These are phyloP conservation scores for Amiota minor DNA, from an alignment of 2,888 invertebrate species.

Conservation along the genomic window DNA sequence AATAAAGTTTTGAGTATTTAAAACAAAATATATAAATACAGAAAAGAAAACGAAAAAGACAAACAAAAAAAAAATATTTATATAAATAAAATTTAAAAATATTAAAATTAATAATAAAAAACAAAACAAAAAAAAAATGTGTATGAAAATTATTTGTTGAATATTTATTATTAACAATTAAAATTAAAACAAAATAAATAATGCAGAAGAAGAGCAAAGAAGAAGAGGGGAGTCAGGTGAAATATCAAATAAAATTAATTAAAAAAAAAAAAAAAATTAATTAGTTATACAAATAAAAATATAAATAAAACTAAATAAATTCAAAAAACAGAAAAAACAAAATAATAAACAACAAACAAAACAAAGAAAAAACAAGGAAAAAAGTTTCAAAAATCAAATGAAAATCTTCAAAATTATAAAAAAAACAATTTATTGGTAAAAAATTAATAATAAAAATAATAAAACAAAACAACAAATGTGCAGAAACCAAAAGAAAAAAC, in stretches of 20 bases:
- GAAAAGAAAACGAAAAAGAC: too few relatives aligned
- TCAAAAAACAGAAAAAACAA: constrained; percentile 25
- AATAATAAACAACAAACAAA: constrained; percentile 29
- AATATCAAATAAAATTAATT: constrained; percentile 39
- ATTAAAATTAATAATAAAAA: constrained; percentile 1
- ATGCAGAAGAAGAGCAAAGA: constrained; percentile 14
- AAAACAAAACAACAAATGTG: constrained; percentile 7
- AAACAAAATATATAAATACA: background rate
- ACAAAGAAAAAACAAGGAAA: constrained; percentile 40
- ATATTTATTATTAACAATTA: constrained; percentile 67
- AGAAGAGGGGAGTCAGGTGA: background rate
- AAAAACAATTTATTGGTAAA: constrained; percentile 55
- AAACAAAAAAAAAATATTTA: background rate
- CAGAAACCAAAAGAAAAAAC: too few relatives aligned
- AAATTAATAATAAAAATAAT: constrained; percentile 39
- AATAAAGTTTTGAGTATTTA: background rate
- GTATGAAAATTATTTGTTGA: constrained; percentile 68
- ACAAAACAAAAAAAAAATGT: constrained; percentile 34
- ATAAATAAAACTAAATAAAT: constrained; percentile 43
- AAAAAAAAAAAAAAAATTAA: constrained; percentile 42
- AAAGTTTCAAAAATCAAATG: constrained; percentile 37
- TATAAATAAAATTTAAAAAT: constrained; percentile 42
- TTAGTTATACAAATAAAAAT: constrained; percentile 53
- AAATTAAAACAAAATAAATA: constrained; percentile 40
- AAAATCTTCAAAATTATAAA: constrained; percentile 40